Evolutionary conservation across 2,888 invertebrate species (phyloP).

Genomic region (Gymnoscelis rufifasciata): DNA sequence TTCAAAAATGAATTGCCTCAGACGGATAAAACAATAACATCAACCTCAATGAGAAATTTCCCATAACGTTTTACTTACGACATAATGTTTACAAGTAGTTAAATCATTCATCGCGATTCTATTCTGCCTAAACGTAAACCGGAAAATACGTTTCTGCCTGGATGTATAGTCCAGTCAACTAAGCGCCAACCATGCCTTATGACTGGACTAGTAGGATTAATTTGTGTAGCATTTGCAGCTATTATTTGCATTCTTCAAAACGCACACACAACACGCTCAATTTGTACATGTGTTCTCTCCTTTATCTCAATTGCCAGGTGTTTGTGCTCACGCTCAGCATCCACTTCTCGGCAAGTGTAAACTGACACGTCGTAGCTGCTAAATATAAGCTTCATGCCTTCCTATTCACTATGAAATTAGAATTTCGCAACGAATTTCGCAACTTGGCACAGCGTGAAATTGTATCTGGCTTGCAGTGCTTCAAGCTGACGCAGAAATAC

Average conservation of each 20-base stretch:
- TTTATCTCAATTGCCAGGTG: conserved; percentile 1
- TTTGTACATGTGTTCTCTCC: neutral
- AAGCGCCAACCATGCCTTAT: neutral
- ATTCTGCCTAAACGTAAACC: too few relatives aligned
- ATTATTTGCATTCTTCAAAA: too few relatives aligned
- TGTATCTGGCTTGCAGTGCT: conserved; percentile 67
- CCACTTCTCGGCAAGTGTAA: conserved; percentile 33
- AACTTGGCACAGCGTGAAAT: conserved; percentile 76
- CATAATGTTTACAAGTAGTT: too few relatives aligned
- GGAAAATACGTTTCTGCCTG: too few relatives aligned
- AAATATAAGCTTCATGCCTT: conserved; percentile 40
- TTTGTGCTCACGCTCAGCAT: conserved; percentile 23
- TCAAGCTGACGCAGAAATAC: conserved; percentile 67
- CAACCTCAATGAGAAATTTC: too few relatives aligned
- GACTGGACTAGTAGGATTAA: neutral
- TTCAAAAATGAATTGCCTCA: too few relatives aligned
- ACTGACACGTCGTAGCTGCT: conserved; percentile 37
- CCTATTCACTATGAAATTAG: conserved; percentile 66
- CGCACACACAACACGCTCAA: neutral
- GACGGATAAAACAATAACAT: too few relatives aligned
- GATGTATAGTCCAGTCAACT: too few relatives aligned
- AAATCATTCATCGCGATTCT: too few relatives aligned
- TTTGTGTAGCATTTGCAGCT: too few relatives aligned
- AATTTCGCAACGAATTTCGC: conserved; percentile 67
- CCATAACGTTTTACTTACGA: too few relatives aligned